Evolutionary conservation across 1,140 invertebrate genomes (phyloP).

Genomic region (Ceratina australensis): DNA sequence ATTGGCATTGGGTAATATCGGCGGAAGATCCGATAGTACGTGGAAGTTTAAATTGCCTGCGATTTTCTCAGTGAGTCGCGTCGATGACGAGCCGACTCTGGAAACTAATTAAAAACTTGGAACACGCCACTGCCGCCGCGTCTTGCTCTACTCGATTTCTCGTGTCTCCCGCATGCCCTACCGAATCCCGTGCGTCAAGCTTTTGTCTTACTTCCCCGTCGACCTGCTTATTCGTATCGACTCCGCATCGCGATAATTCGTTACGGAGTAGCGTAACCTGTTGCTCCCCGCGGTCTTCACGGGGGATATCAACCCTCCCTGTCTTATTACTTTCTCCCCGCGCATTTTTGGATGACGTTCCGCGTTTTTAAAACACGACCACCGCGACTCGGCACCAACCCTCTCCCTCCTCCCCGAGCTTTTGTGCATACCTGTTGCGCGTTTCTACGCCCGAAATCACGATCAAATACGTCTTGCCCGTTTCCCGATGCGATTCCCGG

Average conservation of each 20-base stretch:
- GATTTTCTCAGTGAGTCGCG: constrained; percentile 27
- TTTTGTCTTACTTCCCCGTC: background rate
- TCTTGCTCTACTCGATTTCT: background rate
- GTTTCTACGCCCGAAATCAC: background rate
- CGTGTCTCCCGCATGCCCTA: background rate
- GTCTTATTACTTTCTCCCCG: background rate
- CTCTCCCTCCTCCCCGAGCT: too few species aligned
- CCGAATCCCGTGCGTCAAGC: background rate
- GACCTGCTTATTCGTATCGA: background rate
- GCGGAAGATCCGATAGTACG: background rate
- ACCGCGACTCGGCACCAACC: constrained; percentile 6
- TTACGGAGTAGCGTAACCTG: constrained; percentile 44
- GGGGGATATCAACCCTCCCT: background rate
- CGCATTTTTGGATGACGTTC: background rate
- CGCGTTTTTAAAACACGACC: constrained; percentile 9
- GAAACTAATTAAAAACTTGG: constrained; percentile 57
- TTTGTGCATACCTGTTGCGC: constrained; percentile 37
- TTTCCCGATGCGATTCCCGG: background rate
- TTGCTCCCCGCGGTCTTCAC: constrained; percentile 34
- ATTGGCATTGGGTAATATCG: constrained; percentile 36
- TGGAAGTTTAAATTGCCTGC: constrained; percentile 59
- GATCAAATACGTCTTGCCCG: too few species aligned
- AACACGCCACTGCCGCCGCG: background rate
- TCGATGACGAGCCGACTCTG: constrained; percentile 37
- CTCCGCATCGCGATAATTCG: constrained; percentile 4